A percentile compares a stretch with the other conserved stretches of the same genome.
Conservation (phyloP, 2,797 vertebrate species). For the Myiotriccus ornatus region DNA sequence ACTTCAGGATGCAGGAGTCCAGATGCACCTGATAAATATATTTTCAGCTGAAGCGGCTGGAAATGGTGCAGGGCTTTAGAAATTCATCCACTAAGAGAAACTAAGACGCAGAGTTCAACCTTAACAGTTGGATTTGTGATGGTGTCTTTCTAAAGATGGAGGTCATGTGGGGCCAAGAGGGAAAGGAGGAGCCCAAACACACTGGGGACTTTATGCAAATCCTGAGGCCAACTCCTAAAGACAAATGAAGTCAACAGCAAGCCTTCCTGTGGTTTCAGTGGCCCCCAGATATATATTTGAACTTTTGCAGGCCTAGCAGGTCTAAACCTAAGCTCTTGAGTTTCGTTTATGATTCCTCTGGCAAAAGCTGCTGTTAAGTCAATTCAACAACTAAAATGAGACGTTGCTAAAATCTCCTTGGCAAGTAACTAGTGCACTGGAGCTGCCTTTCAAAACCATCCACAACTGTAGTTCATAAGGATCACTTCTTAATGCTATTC, state of each 20-base stretch:
- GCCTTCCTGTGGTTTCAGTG: background rate
- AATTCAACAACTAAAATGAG: constrained; percentile 15
- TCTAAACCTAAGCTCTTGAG: background rate
- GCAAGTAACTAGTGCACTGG: background rate
- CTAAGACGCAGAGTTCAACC: background rate
- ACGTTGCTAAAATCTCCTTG: constrained; percentile 3
- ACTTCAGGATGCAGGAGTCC: background rate
- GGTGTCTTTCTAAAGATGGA: background rate
- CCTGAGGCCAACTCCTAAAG: background rate
- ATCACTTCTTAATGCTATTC: background rate
- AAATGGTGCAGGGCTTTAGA: background rate
- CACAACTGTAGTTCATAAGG: background rate
- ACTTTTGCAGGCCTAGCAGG: background rate
- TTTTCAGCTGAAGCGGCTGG: background rate
- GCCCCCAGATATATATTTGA: background rate
- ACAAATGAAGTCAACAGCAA: background rate
- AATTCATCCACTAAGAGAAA: background rate
- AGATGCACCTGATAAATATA: background rate
- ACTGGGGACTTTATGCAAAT: background rate
- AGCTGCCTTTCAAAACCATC: background rate
- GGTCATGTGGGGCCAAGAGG: background rate
- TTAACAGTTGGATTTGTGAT: background rate
- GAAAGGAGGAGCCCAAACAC: background rate
- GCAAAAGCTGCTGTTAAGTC: background rate
- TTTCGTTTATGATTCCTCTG: background rate